Evolutionary conservation across 2,888 invertebrate species (phyloP).

Genomic region (Cephalotes varians): DNA sequence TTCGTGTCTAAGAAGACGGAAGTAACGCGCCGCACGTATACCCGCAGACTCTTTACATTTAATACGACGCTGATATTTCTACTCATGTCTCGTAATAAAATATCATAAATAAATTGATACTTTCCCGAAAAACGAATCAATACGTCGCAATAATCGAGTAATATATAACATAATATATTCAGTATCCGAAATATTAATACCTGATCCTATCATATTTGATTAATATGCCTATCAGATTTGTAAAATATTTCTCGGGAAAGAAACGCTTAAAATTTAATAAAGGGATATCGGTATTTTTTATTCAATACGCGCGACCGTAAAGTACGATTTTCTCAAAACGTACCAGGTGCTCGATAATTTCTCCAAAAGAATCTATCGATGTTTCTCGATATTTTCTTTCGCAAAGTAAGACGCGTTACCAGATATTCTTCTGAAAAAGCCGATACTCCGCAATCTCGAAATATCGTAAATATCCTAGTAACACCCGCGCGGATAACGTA

Average conservation of each 20-base stretch:
- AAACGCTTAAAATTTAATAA: background rate
- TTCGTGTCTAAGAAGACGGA: constrained; percentile 43
- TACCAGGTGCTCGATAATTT: background rate
- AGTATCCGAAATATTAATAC: constrained; percentile 1
- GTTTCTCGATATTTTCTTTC: background rate
- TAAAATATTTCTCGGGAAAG: background rate
- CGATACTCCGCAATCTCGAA: constrained; percentile 45
- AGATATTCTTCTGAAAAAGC: constrained; percentile 16
- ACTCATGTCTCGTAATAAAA: background rate
- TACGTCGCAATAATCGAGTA: background rate
- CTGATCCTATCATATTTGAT: too few relatives aligned
- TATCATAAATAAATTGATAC: constrained; percentile 21
- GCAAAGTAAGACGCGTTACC: background rate
- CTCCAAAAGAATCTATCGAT: background rate
- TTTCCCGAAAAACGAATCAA: background rate
- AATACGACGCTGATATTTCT: background rate
- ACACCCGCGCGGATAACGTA: constrained; percentile 38
- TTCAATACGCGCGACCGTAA: background rate
- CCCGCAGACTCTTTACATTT: constrained; percentile 26
- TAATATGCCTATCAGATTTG: background rate
- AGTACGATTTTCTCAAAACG: background rate
- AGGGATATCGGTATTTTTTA: background rate
- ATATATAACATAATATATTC: background rate
- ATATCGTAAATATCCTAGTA: constrained; percentile 45
- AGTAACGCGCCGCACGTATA: constrained; percentile 34